Evolutionary conservation across 2,797 vertebrate genomes (phyloP).

Genomic region (Menidia menidia): DNA sequence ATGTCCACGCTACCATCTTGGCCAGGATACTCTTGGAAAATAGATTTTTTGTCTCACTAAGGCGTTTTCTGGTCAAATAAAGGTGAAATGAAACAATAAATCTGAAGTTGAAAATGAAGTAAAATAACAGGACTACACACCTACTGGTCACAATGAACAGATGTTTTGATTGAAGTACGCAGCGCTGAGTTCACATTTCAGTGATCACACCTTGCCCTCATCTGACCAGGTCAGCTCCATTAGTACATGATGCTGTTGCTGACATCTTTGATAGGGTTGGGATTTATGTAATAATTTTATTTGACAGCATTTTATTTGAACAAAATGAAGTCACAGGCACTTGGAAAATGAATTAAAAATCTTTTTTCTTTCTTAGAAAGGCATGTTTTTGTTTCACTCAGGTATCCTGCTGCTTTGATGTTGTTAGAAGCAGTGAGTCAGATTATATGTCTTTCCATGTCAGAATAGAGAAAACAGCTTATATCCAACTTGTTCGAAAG

Average conservation of each 20-base stretch:
- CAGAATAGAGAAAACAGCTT: conserved; percentile 12
- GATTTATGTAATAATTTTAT: conserved; percentile 16
- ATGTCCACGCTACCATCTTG: too few relatives aligned
- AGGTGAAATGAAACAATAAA: too few relatives aligned
- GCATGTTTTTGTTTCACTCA: not conserved
- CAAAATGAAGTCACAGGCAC: not conserved
- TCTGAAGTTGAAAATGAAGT: too few relatives aligned
- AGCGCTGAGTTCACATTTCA: not conserved
- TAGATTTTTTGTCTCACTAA: too few relatives aligned
- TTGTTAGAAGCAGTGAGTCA: conserved; percentile 11
- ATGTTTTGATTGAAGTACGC: conserved; percentile 5
- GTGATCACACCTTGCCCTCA: too few relatives aligned
- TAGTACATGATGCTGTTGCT: not conserved
- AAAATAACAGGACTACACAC: not conserved
- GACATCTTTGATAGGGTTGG: conserved; percentile 7
- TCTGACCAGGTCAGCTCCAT: too few relatives aligned
- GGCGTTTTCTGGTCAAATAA: too few relatives aligned
- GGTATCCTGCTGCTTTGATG: conserved; percentile 19
- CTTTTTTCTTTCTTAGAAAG: conserved; percentile 9
- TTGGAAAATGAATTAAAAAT: not conserved
- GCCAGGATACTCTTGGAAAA: too few relatives aligned
- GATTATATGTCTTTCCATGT: conserved; percentile 13
- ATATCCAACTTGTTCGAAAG: not conserved
- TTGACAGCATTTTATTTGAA: not conserved
- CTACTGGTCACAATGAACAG: not conserved